Base-by-base conservation (phyloP, 2,888 invertebrate genomes). In the Drosophila antonietae region DNA sequence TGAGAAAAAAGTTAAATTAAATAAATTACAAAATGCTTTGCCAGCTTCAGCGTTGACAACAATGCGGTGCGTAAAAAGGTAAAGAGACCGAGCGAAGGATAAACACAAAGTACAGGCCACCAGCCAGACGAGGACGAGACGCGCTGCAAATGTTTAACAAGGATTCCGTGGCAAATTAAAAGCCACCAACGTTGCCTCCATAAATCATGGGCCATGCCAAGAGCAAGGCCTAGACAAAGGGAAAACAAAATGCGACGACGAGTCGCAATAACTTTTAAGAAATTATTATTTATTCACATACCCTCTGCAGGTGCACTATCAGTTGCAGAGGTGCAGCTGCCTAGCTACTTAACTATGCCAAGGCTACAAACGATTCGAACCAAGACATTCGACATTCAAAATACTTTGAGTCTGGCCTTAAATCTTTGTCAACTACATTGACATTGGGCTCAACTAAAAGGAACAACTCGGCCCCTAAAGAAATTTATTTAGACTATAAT, bases 1-100 rank as follows among this genome's bases (percentile, higher is more conserved):
- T 33, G 23, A 33, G 52, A 69, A 74, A 84, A 89, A 87, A 88
- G 80, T 88, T 73, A 83, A 88, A 88, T 88, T 88, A 88, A 88
- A 90, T 90, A 88, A 90, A 88, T 88, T 90, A 87, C 78, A 83
- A 80, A 90, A 86, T 84, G 76, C 88, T 84, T 88, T 81, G 77
- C 63, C 70, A 76, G 72, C 52, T 35, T 15, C 35, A 15, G 35
- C 53, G 23, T 23, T 71, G 78, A 73, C 74, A 82, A 84, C 74
- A 88, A 78, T 74, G 73, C 73, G 62, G 62, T 69, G 49, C 44
- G 59, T 15, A 72, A 51, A 71, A 71, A 69, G 73, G 80, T 73
- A 68, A 70, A 72, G 65, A 67, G 64, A 64, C 60, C 65, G 39
- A 28, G 62, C 59, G 47, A 39, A 68, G 61, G 79, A 66, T 61